Evolutionary conservation across 2,888 invertebrate species (phyloP), one percentile per base, ranked within the genome.

Genomic region (Chrysolina americana): DNA sequence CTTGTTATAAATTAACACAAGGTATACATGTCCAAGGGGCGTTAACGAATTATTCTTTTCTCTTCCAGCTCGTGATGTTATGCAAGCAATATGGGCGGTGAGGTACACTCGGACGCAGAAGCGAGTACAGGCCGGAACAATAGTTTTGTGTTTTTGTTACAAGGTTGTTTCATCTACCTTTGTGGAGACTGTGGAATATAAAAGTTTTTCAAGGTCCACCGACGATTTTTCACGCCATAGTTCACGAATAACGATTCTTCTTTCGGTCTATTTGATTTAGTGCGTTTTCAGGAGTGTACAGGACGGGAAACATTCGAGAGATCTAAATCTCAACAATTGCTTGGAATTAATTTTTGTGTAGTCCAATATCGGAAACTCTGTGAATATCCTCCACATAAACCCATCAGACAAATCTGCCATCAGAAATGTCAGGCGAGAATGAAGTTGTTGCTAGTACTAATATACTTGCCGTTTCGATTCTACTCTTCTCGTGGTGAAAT

Each of bases 1-100:
- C 87, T 84, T 85, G 87, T 84, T 86, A 85, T 85, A 87, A 87
- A 87, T 86, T 86, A 86, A 87, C 85, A 86, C 81, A 79, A 87
- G 87, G 88, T 88, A 87, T 88, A 88, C 88, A 88, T 87, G 87
- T 88, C 87, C 86, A 84, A 86, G 86, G 89, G 89, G 89, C 89
- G 89, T 88, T 87, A 84, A 88, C 85, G 86, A 88, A 87, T 88
- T 89, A 88, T 88, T 89, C 88, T 88, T 88, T 88, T 88, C 87
- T 87, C 86, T 87, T 87, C 86, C 86, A 86, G 85, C 87, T 88
- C 88, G 88, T 88, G 88, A 88, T 87, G 88, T 88, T 88, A 88
- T 88, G 88, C 88, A 88, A 88, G 88, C 87, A 86, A 85, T 87
- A 88, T 88, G 88, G 88, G 89, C 89, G 89, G 87, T 83, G 82